These are phyloP conservation scores for Microtus oregoni DNA, from an alignment of 2,113 vertebrate genomes.

Conservation along the genomic window DNA sequence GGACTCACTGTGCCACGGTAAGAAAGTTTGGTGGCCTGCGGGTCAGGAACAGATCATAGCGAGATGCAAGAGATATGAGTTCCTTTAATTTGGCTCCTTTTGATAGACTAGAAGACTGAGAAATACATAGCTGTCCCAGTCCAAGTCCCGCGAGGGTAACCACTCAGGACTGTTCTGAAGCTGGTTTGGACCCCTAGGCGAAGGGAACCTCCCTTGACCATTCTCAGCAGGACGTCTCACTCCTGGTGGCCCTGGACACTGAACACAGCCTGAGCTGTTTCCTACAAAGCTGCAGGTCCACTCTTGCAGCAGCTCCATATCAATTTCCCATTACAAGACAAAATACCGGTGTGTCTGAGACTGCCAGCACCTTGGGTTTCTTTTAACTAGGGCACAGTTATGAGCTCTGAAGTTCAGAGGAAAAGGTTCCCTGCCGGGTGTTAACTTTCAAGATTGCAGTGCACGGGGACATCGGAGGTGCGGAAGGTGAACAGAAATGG, in stretches of 20 bases:
- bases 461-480: background rate
- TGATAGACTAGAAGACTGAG: background rate
- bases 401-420: slow-evolving; percentile 25
- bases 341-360: background rate
- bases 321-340: background rate
- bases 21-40: background rate
- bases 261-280: background rate
- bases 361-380: background rate
- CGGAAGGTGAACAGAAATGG: background rate
- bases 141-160: background rate
- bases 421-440: slow-evolving; percentile 35
- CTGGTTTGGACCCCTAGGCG: too few species aligned
- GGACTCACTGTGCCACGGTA: background rate
- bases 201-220: background rate
- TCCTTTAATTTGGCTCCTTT: background rate
- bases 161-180: background rate
- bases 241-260: background rate
- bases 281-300: background rate
- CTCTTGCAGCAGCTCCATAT: background rate
- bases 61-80: background rate
- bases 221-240: fast-evolving
- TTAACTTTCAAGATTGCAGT: slow-evolving; percentile 31
- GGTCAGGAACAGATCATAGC: background rate
- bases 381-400: slow-evolving; percentile 44
- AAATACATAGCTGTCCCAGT: background rate